Conservation (phyloP, 1,140 invertebrate genomes). For the Laodelphax striatellus region DNA sequence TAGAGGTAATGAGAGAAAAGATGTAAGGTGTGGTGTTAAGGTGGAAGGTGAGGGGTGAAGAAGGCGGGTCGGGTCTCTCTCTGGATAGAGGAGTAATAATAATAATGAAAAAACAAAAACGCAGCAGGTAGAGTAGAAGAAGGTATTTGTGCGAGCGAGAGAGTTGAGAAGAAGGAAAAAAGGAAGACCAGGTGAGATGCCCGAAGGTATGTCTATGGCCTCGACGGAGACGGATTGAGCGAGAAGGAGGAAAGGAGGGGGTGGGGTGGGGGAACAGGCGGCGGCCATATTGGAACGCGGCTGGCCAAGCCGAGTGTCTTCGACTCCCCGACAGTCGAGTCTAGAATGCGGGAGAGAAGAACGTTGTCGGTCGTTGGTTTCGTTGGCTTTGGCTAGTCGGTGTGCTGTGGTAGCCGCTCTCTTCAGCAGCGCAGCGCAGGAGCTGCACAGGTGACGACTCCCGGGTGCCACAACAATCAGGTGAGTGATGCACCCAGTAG, state of each 20-base stretch:
- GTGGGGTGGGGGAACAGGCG: background rate
- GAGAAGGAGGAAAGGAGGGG: background rate
- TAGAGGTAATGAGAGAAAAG: too few relatives aligned
- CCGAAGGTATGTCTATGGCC: slow-evolving; percentile 2
- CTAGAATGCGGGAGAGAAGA: background rate
- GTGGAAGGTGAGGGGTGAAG: background rate
- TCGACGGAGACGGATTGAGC: background rate
- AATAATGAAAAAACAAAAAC: slow-evolving; percentile 2
- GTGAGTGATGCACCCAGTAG: background rate
- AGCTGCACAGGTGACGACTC: background rate
- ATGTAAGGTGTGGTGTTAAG: too few relatives aligned
- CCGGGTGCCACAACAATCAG: background rate
- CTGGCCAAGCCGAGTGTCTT: too few relatives aligned
- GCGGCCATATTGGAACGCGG: background rate
- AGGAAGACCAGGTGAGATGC: slow-evolving; percentile 2
- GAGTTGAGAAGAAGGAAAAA: background rate
- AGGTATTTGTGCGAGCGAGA: background rate
- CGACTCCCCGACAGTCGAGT: background rate
- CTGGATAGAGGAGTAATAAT: background rate
- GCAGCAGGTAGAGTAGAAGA: background rate
- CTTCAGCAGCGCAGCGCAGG: too few relatives aligned
- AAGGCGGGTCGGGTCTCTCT: background rate
- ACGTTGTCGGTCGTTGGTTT: too few relatives aligned
- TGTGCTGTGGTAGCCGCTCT: too few relatives aligned
- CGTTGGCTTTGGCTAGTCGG: too few relatives aligned